These are phyloP conservation scores for Carposina sasakii DNA, from an alignment of 1,140 invertebrate genomes.

Conservation along the genomic window DNA sequence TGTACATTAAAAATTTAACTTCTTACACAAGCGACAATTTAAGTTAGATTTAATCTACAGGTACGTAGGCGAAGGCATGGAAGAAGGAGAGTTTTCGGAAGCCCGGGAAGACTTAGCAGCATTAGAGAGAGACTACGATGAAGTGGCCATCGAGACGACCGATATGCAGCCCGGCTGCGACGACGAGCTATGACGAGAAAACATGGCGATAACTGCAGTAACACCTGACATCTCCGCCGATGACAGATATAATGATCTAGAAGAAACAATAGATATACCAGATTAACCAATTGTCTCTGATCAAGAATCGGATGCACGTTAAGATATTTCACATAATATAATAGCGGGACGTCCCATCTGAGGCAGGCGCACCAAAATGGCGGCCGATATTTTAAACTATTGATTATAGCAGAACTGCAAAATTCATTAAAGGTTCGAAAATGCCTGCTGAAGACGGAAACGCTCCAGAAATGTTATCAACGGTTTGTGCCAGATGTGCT, in stretches of 20 bases:
- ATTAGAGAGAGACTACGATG: constrained; percentile 57
- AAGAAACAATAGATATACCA: too few species aligned
- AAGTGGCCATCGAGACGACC: constrained; percentile 58
- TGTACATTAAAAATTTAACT: too few species aligned
- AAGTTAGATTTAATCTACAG: constrained; percentile 34
- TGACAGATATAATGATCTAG: too few species aligned
- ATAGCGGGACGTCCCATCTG: constrained; percentile 37
- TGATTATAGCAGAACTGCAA: constrained; percentile 61
- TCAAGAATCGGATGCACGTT: too few species aligned
- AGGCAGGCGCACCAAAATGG: constrained; percentile 58
- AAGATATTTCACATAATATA: too few species aligned
- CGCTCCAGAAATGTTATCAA: constrained; percentile 16
- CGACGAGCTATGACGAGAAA: constrained; percentile 51
- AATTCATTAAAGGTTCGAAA: constrained; percentile 62
- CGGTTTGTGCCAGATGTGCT: constrained; percentile 7
- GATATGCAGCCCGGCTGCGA: constrained; percentile 51
- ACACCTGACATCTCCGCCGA: too few species aligned
- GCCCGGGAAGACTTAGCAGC: constrained; percentile 83
- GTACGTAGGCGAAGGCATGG: constrained; percentile 84
- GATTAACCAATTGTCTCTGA: too few species aligned
- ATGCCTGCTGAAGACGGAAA: constrained; percentile 50
- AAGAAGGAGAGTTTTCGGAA: constrained; percentile 84
- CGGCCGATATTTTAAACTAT: constrained; percentile 57
- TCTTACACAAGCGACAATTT: too few species aligned
- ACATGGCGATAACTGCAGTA: too few species aligned